Evolutionary conservation across 2,797 vertebrate species (phyloP), one percentile per base, ranked within the genome.

Genomic region (Phrynocephalus vlangalii): DNA sequence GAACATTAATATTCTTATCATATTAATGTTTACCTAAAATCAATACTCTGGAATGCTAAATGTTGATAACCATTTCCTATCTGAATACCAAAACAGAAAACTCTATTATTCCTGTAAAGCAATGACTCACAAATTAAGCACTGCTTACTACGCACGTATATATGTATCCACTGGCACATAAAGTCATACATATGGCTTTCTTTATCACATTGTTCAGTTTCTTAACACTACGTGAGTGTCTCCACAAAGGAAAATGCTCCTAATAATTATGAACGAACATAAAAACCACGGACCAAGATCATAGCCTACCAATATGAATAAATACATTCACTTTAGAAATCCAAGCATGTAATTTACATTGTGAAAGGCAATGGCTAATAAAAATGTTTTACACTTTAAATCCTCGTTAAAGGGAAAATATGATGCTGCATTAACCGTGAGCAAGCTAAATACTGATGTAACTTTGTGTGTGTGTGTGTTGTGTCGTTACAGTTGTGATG

Each of bases 21-120:
- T 15, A 56, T 68, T 56, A 11, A 50, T 24, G 87, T 79, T 30
- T 63, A 30, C 81, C n/a, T 6, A 83, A 81, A 18, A 28, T 38
- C 30, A 70, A 77, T 67, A 78, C 60, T 50, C 26, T 71, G 1
- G 85, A 82, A 52, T 67, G 75, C 10, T 85, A 52, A 86, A 83
- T 75, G 83, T 26, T 38, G 56, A 85, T 73, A 83, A 75, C 22
- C 15, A 30, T 30, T 9, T 79, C 75, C 38, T 56, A 72, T 38
- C 18, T 15, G 24, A 82, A 71, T 24, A 68, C 15, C 30, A 5
- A 72, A 90, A 78, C 20, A 67, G 56, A 60, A 77, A 16, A 30
- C n/a, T 44, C 79, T 78, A 56, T 77, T 79, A 6, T 67, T 88
- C 77, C 20, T 5, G 72, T 87, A 75, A 85, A 82, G 24, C 20